These are phyloP conservation scores for Hipparchia semele DNA, from an alignment of 2,888 invertebrate genomes.

Conservation along the genomic window DNA sequence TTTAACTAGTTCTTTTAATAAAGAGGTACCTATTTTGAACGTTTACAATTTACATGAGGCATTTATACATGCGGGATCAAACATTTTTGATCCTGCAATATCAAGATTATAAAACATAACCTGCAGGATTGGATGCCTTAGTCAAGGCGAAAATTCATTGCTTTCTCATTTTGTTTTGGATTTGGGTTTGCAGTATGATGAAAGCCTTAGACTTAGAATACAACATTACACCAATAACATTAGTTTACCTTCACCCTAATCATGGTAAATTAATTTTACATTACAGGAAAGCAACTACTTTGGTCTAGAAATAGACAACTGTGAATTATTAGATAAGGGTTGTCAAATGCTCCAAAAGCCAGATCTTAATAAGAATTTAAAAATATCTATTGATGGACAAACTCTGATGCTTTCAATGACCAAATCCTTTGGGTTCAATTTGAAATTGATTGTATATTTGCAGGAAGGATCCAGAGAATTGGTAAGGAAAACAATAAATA, in stretches of 20 bases:
- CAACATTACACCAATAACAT: neutral
- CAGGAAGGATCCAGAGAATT: slow-evolving; percentile 55
- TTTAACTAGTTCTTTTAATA: too few species aligned
- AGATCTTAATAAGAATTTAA: slow-evolving; percentile 50
- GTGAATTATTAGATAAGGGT: slow-evolving; percentile 56
- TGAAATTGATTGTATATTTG: slow-evolving; percentile 54
- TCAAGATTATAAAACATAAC: too few species aligned
- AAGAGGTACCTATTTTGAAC: neutral
- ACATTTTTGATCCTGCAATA: too few species aligned
- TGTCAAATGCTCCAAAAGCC: slow-evolving; percentile 54
- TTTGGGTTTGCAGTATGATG: too few species aligned
- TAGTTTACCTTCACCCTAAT: neutral
- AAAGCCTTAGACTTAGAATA: too few species aligned
- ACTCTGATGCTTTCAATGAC: slow-evolving; percentile 48
- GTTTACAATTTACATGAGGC: neutral
- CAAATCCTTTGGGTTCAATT: slow-evolving; percentile 52
- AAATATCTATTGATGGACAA: slow-evolving; percentile 43
- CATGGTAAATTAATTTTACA: slow-evolving; percentile 2
- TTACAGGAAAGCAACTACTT: slow-evolving; percentile 62
- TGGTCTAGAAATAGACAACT: slow-evolving; percentile 53
- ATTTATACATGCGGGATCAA: too few species aligned
- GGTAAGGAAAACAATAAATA: slow-evolving; percentile 43
- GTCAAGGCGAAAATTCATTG: too few species aligned
- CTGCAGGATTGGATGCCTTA: too few species aligned
- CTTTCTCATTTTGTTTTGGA: too few species aligned